A percentile compares a stretch with the other conserved stretches of the same genome.
These are phyloP conservation scores for Cyanistes caeruleus DNA, from an alignment of 2,113 vertebrate species.

Conservation along the genomic window DNA sequence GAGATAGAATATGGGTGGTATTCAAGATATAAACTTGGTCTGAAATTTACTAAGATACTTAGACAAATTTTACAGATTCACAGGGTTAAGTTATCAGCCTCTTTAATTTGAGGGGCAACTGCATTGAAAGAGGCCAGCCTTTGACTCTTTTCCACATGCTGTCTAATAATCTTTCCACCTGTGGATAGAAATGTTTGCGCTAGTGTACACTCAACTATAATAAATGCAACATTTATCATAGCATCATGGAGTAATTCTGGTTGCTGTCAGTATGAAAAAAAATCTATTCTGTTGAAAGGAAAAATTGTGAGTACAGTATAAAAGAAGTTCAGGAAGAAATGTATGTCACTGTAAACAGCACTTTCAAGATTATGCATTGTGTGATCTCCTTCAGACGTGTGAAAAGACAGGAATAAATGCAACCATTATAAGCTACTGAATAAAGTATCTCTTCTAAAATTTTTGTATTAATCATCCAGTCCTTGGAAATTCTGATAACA, in stretches of 20 bases:
- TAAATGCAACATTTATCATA: slow-evolving; percentile 31
- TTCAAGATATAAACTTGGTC: not conserved
- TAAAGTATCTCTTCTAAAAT: not conserved
- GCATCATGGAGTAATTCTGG: slow-evolving; percentile 5
- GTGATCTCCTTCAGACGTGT: not conserved
- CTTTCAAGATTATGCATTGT: slow-evolving; percentile 48
- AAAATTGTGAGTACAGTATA: slow-evolving; percentile 22
- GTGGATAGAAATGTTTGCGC: not conserved
- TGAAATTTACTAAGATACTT: not conserved
- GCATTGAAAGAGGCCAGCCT: not conserved
- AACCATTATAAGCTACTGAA: slow-evolving; percentile 35
- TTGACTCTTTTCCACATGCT: not conserved
- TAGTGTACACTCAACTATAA: not conserved
- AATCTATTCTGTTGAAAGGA: slow-evolving; percentile 40
- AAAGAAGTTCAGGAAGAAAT: slow-evolving; percentile 45
- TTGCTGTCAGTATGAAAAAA: not conserved
- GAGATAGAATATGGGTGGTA: not conserved
- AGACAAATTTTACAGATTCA: not conserved
- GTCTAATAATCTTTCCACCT: not conserved
- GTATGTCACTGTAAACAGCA: slow-evolving; percentile 12
- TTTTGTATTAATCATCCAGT: not conserved
- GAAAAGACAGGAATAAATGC: slow-evolving; percentile 56
- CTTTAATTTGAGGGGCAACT: not conserved
- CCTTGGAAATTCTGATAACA: slow-evolving; percentile 9
- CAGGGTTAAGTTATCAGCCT: not conserved